Evolutionary conservation across 2,888 invertebrate genomes (phyloP).

Genomic region (Augiades crinisus): DNA sequence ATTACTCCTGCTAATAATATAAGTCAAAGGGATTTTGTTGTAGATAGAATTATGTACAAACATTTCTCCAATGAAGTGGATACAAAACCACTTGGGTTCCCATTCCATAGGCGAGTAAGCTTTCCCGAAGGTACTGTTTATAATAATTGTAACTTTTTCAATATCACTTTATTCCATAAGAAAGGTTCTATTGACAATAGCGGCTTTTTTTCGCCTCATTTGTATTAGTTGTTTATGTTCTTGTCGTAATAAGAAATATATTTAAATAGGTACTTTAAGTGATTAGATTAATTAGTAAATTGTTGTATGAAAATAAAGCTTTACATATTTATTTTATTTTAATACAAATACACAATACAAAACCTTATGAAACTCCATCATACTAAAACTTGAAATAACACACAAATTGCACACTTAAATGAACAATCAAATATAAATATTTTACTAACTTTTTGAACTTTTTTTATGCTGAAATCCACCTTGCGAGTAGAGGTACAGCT

Average conservation of each 20-base stretch:
- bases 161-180: slow-evolving; percentile 58
- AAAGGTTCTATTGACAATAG: slow-evolving; percentile 39
- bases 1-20: slow-evolving; percentile 47
- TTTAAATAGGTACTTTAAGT: not conserved
- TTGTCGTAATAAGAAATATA: not conserved
- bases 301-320: too few relatives aligned
- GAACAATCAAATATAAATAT: too few relatives aligned
- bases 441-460: too few relatives aligned
- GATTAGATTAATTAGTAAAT: too few relatives aligned
- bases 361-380: too few relatives aligned
- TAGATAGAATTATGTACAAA: slow-evolving; percentile 42
- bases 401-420: too few relatives aligned
- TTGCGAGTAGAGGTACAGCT: too few relatives aligned
- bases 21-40: slow-evolving; percentile 35
- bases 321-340: too few relatives aligned
- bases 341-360: too few relatives aligned
- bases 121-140: slow-evolving; percentile 39
- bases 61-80: slow-evolving; percentile 46
- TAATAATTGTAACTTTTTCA: slow-evolving; percentile 62
- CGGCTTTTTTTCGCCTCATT: slow-evolving; percentile 53
- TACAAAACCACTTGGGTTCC: slow-evolving; percentile 63
- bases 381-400: too few relatives aligned
- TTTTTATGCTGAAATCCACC: too few relatives aligned
- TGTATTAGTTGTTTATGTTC: slow-evolving; percentile 44
- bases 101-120: slow-evolving; percentile 58